Percentiles rank a stretch among this genome's conserved stretches.
phyloP scores from a whole-genome alignment of 2,113 vertebrate genomes.

The Limanda limanda region DNA sequence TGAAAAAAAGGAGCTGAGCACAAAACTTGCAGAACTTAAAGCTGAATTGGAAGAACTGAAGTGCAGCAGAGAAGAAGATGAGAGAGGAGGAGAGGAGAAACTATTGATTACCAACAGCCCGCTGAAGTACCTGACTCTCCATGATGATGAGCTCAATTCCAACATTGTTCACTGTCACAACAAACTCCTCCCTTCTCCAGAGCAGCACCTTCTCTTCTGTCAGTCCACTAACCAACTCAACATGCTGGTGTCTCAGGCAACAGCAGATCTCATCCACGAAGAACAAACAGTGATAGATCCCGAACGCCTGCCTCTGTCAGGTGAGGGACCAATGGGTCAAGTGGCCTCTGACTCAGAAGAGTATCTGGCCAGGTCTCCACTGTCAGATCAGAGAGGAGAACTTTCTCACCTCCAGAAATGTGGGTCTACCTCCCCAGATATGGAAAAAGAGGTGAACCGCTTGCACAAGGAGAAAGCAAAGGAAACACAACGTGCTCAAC shows the following conservation, averaged over 20 bases:
- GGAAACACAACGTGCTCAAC: constrained; percentile 69
- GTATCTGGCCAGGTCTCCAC: background rate
- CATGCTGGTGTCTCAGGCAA: constrained; percentile 59
- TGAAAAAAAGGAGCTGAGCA: constrained; percentile 53
- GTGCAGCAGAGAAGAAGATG: constrained; percentile 15
- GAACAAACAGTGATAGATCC: constrained; percentile 20
- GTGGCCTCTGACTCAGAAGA: constrained; percentile 33
- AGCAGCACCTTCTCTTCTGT: constrained; percentile 66
- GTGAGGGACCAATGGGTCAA: background rate
- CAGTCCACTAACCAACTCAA: constrained; percentile 74
- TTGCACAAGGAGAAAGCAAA: constrained; percentile 66
- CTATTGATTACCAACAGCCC: constrained; percentile 57
- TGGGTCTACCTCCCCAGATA: constrained; percentile 9
- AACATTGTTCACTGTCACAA: constrained; percentile 51
- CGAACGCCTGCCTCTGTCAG: background rate
- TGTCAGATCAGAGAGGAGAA: constrained; percentile 4
- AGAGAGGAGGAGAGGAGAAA: constrained; percentile 48
- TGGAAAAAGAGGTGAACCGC: constrained; percentile 66
- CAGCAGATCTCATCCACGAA: constrained; percentile 48
- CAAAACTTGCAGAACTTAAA: constrained; percentile 71
- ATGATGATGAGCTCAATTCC: constrained; percentile 61
- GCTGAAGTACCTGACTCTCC: constrained; percentile 71
- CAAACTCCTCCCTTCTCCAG: constrained; percentile 56
- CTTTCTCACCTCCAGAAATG: background rate
- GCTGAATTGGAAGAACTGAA: constrained; percentile 74